A percentile compares a stretch with the other conserved stretches of the same genome.
Evolutionary conservation across 2,113 vertebrate species (phyloP).

Genomic region (Aphelocoma coerulescens): DNA sequence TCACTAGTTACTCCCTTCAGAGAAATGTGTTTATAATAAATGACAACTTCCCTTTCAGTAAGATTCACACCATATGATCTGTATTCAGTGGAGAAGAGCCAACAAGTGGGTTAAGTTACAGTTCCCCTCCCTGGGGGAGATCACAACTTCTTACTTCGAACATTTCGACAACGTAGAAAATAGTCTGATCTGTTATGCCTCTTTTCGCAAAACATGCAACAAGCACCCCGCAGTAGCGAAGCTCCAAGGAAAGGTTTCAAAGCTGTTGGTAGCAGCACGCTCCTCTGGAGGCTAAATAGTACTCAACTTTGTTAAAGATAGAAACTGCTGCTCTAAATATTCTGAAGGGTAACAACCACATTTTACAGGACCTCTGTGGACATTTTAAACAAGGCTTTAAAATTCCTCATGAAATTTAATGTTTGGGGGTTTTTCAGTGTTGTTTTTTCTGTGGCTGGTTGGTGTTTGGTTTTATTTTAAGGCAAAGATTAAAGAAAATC

Average conservation of each 20-base stretch:
- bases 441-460: background rate
- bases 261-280: background rate
- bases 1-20: background rate
- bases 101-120: background rate
- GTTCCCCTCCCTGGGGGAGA: background rate
- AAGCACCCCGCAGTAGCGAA: background rate
- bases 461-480: background rate
- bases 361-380: background rate
- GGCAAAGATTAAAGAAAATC: background rate
- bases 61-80: background rate
- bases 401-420: background rate
- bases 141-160: background rate
- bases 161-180: rapidly evolving
- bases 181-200: background rate
- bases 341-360: background rate
- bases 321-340: background rate
- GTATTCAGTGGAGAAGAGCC: background rate
- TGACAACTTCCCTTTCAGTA: background rate
- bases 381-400: background rate
- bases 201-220: background rate
- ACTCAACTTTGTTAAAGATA: background rate
- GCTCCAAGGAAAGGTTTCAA: background rate
- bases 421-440: background rate
- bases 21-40: background rate
- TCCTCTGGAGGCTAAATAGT: background rate